Evolutionary conservation across 2,888 invertebrate genomes (phyloP).

Genomic region (Drosophila engyochracea): DNA sequence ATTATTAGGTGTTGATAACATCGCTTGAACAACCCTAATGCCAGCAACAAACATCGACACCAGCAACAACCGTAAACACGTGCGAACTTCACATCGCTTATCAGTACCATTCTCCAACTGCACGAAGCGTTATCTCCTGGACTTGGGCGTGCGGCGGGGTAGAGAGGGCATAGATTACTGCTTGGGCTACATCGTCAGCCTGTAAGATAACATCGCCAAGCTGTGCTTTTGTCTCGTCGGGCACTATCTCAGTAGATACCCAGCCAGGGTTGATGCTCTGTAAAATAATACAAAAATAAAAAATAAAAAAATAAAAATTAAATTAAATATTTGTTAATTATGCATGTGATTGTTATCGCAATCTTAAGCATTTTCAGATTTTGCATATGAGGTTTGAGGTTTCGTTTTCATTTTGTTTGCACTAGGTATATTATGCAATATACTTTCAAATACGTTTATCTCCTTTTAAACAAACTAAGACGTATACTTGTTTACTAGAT

Average conservation of each 20-base stretch:
- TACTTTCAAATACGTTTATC: background rate
- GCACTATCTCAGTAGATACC: slow-evolving; percentile 83
- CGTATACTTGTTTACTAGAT: background rate
- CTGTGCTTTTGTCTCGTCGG: slow-evolving; percentile 65
- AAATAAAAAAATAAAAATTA: background rate
- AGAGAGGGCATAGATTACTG: slow-evolving; percentile 79
- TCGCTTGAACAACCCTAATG: slow-evolving; percentile 15
- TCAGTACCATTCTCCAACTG: slow-evolving; percentile 79
- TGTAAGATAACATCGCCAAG: slow-evolving; percentile 74
- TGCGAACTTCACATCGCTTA: slow-evolving; percentile 15
- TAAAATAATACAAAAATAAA: background rate
- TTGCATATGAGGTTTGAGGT: background rate
- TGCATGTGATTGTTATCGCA: background rate
- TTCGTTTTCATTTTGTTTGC: background rate
- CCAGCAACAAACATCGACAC: slow-evolving; percentile 9
- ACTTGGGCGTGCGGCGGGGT: slow-evolving; percentile 80
- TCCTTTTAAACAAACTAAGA: background rate
- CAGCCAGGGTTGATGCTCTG: slow-evolving; percentile 84
- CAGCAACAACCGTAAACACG: slow-evolving; percentile 10
- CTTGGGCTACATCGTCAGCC: slow-evolving; percentile 81
- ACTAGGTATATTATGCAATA: background rate
- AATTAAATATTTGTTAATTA: background rate
- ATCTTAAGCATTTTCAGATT: background rate
- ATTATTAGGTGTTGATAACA: slow-evolving; percentile 68
- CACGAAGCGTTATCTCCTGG: slow-evolving; percentile 80